Evolutionary conservation across 2,113 vertebrate genomes (phyloP), one percentile per base, ranked within the genome.

Genomic region (Salvator merianae): DNA sequence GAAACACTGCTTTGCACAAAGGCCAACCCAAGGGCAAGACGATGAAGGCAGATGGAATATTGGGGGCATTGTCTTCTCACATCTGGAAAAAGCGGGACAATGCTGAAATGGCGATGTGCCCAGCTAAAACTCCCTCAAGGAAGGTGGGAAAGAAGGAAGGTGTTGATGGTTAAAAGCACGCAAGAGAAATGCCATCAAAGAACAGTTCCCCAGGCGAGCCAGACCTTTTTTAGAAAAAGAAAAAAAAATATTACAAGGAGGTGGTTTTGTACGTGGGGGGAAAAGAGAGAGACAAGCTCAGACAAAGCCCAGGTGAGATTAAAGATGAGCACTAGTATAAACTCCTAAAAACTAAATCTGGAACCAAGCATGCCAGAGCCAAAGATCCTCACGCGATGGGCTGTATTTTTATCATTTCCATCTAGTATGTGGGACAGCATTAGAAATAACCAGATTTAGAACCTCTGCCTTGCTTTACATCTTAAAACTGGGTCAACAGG

Each of bases 191-290:
- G 8, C 62, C 7, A 14, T 40, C 77, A n/a, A 66, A 62, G 62
- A 43, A 8, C 13, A 30, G 30, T 59, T 79, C 36, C 65, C 26
- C 14, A 7, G 14, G 77, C 55, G 36, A 38, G 8, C 12, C 34
- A 0, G 69, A 22, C 63, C 10, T 66, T 8, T 24, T 30, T 24
- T 69, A 68, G 36, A 50, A 76, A 82, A 24, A 80, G 50, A 40
- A 86, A 0, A 0, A 6, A 68, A 34, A 74, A 18, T 16, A 65
- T 80, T 82, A n/a, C 55, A n/a, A n/a, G 9, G 43, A 32, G 12
- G 71, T 91, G 84, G 79, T 76, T 85, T 16, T 81, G 63, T 90
- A 84, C 63, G 84, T 30, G 40, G 76, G 34, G 43, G 53, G 73
- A 71, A 0, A 0, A 84, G 40, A 24, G 36, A 30, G 7, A 87